Percentiles rank a stretch among this genome's conserved stretches.
Conservation (phyloP, 2,797 vertebrate genomes). For the Lagorchestes hirsutus region DNA sequence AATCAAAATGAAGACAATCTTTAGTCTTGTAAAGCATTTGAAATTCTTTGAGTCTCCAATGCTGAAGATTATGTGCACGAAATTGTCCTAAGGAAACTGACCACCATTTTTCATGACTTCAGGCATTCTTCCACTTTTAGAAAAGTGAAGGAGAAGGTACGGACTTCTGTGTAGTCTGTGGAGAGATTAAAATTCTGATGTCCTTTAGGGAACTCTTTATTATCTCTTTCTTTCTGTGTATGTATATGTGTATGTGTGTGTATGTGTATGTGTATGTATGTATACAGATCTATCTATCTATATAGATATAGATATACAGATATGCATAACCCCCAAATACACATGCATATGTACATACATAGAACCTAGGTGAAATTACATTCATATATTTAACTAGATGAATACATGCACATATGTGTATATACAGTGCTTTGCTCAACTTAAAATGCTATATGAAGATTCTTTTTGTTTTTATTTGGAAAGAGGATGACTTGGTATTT, state of each 20-base stretch:
- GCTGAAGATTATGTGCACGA: slow-evolving; percentile 55
- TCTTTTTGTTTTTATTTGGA: neutral
- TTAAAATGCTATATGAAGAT: neutral
- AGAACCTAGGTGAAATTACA: neutral
- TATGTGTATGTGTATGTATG: neutral
- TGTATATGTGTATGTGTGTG: neutral
- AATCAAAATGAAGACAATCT: slow-evolving; percentile 70
- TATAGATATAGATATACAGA: too few relatives aligned
- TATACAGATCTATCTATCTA: too few relatives aligned
- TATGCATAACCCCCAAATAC: too few relatives aligned
- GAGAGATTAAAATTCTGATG: neutral
- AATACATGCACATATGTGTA: neutral
- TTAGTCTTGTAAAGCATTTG: slow-evolving; percentile 48
- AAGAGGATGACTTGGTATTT: neutral
- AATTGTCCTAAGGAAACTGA: slow-evolving; percentile 64
- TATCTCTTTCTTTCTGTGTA: neutral
- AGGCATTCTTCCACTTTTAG: neutral
- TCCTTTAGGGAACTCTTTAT: neutral
- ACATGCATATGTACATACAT: neutral
- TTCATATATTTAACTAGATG: neutral
- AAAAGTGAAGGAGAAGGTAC: neutral
- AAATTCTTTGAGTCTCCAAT: neutral
- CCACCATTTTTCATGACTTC: slow-evolving; percentile 32
- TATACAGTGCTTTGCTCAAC: neutral
- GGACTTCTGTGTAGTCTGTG: neutral